These are phyloP conservation scores for Hippocampus guttulatus DNA, from an alignment of 2,113 vertebrate genomes.

Conservation along the genomic window DNA sequence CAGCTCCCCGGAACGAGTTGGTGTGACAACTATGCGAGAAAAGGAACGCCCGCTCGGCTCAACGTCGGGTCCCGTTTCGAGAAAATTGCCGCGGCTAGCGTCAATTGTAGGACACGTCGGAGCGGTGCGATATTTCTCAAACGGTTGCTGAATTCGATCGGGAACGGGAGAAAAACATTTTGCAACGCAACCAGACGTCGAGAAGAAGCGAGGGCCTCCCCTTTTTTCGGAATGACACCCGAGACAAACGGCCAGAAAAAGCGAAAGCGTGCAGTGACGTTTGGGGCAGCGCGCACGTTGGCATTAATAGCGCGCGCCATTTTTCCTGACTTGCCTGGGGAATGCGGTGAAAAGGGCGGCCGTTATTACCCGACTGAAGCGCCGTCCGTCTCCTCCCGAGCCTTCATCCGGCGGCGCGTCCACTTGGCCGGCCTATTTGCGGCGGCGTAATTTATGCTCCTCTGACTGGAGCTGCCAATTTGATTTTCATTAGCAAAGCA, in stretches of 20 bases:
- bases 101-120: too few species aligned
- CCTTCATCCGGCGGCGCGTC: slow-evolving; percentile 24
- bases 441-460: slow-evolving; percentile 25
- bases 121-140: too few species aligned
- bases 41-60: too few species aligned
- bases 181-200: background rate
- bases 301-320: background rate
- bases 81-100: too few species aligned
- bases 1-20: too few species aligned
- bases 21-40: too few species aligned
- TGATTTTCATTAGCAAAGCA: slow-evolving; percentile 31
- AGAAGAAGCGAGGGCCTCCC: background rate
- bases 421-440: slow-evolving; percentile 33
- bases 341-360: background rate
- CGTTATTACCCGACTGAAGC: background rate
- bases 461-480: slow-evolving; percentile 24
- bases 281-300: slow-evolving; percentile 1
- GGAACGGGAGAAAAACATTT: background rate
- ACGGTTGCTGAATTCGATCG: background rate
- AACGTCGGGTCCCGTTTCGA: too few species aligned
- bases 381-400: background rate
- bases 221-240: background rate
- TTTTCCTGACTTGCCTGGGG: background rate
- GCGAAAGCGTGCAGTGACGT: background rate
- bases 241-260: background rate